These are phyloP conservation scores for Heliconius eleuchia DNA, from an alignment of 1,140 invertebrate genomes.

Conservation along the genomic window DNA sequence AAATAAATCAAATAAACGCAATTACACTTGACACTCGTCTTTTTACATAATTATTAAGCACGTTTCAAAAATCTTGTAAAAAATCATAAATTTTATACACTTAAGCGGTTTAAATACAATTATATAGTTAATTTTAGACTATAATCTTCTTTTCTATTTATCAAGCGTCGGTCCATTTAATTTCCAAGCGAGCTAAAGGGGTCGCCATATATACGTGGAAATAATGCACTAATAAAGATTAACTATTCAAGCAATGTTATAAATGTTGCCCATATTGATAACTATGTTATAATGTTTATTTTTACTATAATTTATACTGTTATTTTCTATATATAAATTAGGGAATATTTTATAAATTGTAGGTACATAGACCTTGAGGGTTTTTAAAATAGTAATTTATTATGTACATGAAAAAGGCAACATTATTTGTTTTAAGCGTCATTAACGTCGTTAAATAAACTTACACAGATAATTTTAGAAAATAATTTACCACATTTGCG, in stretches of 20 bases:
- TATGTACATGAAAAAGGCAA: too few species aligned
- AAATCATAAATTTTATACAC: neutral
- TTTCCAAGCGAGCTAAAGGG: conserved; percentile 39
- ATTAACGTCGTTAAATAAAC: too few species aligned
- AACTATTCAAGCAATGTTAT: neutral
- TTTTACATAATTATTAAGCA: conserved; percentile 9
- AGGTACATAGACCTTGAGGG: neutral
- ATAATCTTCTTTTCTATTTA: conserved; percentile 41
- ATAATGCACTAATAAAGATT: conserved; percentile 18
- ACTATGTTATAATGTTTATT: neutral
- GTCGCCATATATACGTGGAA: conserved; percentile 40
- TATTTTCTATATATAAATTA: neutral
- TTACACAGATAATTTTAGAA: too few species aligned
- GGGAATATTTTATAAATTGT: neutral
- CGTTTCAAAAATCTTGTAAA: neutral
- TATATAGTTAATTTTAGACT: neutral
- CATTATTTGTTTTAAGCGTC: too few species aligned
- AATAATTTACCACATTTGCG: too few species aligned
- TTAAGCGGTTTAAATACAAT: neutral
- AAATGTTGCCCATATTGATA: neutral
- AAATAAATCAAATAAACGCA: conserved; percentile 63
- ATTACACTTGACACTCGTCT: conserved; percentile 36
- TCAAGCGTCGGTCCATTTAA: conserved; percentile 51
- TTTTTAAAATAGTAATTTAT: too few species aligned
- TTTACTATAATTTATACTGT: neutral